phyloP scores from a whole-genome alignment of 2,797 vertebrate species.

The Octomys mimax region DNA sequence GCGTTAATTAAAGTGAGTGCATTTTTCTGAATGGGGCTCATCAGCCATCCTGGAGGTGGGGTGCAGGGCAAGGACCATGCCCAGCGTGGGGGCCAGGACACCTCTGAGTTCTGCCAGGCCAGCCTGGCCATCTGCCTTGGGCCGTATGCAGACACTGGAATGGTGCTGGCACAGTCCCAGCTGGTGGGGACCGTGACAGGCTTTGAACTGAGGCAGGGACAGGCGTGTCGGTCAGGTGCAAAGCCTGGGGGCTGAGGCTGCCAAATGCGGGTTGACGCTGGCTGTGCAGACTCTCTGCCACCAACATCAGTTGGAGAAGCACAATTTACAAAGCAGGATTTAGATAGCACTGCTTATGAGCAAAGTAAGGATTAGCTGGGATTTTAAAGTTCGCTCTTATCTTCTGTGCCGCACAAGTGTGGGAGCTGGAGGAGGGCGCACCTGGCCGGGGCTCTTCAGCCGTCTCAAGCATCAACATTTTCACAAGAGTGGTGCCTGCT shows the following conservation, averaged over 20 bases:
- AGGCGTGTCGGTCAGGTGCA: not conserved
- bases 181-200: accelerated
- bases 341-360: conserved; percentile 88
- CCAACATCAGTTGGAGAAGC: conserved; percentile 77
- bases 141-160: accelerated
- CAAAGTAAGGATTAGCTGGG: conserved; percentile 88
- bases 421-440: conserved; percentile 78
- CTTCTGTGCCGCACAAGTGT: conserved; percentile 80
- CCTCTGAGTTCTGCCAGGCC: not conserved
- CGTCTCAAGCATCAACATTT: not conserved
- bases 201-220: conserved; percentile 6
- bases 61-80: too few species aligned
- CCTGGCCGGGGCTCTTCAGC: conserved; percentile 71
- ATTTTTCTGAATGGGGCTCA: not conserved
- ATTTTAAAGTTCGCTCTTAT: conserved; percentile 89
- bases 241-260: conserved; percentile 63
- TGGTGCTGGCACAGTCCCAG: accelerated
- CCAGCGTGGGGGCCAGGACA: not conserved
- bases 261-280: conserved; percentile 76
- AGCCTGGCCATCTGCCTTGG: too few species aligned
- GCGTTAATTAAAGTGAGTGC: not conserved
- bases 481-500: conserved; percentile 67
- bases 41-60: not conserved
- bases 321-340: conserved; percentile 84
- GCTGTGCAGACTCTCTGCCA: conserved; percentile 77